Percentiles rank a stretch among this genome's conserved stretches.
Conservation (phyloP, 2,888 invertebrate genomes). For the Callinectes sapidus region DNA sequence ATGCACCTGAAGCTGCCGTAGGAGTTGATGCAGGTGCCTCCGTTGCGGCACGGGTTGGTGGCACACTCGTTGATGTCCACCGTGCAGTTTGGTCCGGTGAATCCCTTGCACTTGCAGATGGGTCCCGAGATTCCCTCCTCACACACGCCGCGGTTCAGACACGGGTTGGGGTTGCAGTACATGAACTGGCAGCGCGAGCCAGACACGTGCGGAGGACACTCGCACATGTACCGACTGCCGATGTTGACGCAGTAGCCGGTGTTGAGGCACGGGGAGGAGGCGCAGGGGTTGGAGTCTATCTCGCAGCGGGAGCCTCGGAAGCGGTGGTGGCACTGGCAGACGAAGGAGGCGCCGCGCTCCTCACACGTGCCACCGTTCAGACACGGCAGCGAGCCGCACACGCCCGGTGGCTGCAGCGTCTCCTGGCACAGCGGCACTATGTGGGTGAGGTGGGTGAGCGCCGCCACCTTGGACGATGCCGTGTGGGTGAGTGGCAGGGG, state of each 20-base stretch:
- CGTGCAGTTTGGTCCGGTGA: conserved; percentile 86
- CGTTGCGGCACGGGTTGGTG: conserved; percentile 89
- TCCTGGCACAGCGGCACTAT: conserved; percentile 75
- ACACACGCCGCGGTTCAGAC: conserved; percentile 91
- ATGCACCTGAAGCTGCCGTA: conserved; percentile 78
- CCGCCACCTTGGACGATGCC: conserved; percentile 78
- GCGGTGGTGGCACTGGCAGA: conserved; percentile 87
- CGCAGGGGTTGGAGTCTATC: conserved; percentile 90
- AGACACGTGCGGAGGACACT: conserved; percentile 80
- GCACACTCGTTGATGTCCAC: conserved; percentile 90
- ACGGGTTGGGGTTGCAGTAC: conserved; percentile 86
- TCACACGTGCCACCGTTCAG: conserved; percentile 84
- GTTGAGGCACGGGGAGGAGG: conserved; percentile 89
- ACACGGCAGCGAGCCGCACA: conserved; percentile 87
- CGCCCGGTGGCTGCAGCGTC: conserved; percentile 80
- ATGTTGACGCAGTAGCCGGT: conserved; percentile 79
- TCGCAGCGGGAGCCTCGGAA: conserved; percentile 90
- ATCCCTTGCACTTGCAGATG: conserved; percentile 89
- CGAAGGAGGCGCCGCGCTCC: conserved; percentile 83
- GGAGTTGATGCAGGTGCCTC: conserved; percentile 90
- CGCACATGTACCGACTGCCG: conserved; percentile 84
- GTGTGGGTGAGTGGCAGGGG: conserved; percentile 86
- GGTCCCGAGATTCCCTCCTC: conserved; percentile 90
- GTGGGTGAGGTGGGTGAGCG: conserved; percentile 74
- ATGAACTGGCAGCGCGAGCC: conserved; percentile 85